phyloP scores from a whole-genome alignment of 2,113 vertebrate genomes.

The Barnardius zonarius region DNA sequence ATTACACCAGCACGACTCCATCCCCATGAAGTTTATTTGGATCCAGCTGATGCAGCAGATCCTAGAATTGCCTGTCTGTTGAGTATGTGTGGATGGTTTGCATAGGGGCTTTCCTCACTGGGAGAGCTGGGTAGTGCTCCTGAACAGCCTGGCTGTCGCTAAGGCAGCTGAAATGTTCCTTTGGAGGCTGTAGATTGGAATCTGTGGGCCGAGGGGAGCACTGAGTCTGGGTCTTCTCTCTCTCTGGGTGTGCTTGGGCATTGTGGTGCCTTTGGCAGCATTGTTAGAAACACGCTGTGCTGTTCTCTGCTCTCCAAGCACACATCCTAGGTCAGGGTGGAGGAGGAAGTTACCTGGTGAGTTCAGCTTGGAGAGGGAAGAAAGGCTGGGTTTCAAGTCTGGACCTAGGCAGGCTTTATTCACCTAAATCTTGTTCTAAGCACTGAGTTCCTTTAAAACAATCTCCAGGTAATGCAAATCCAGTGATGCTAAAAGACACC shows the following conservation, averaged over 20 bases:
- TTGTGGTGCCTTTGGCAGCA: rapidly evolving
- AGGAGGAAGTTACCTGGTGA: neutral
- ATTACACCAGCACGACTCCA: slow-evolving; percentile 93
- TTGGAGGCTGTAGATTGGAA: neutral
- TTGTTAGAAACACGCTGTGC: neutral
- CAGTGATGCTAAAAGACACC: neutral
- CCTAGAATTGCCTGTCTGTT: slow-evolving; percentile 87
- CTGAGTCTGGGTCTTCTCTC: neutral
- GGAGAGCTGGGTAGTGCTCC: neutral
- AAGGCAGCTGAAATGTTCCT: neutral
- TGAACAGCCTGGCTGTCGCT: neutral
- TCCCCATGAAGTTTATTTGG: slow-evolving; percentile 95
- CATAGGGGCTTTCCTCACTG: rapidly evolving
- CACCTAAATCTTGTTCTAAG: neutral
- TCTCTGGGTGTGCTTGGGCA: neutral
- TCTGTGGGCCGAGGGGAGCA: neutral
- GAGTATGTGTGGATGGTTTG: slow-evolving; percentile 69
- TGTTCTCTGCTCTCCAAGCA: neutral
- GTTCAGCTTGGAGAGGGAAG: neutral
- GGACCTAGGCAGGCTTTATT: neutral
- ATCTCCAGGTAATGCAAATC: neutral
- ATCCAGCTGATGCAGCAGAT: slow-evolving; percentile 84
- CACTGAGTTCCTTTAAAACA: neutral
- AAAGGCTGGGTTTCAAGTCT: neutral
- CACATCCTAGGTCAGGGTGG: neutral